Conservation (phyloP, 2,888 invertebrate species). For the Drosophila algonquin region DNA sequence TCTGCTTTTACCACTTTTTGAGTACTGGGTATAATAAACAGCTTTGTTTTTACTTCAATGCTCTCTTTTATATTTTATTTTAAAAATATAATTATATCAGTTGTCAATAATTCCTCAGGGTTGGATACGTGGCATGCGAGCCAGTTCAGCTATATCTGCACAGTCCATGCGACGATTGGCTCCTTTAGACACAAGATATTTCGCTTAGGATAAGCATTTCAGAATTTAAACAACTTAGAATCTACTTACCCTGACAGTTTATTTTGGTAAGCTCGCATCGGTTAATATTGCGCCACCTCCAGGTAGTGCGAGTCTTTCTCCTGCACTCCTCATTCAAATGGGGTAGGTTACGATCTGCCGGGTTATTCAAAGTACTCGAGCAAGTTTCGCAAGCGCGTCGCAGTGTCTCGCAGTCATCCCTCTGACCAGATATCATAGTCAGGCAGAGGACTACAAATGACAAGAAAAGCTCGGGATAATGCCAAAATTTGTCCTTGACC, state of each 20-base stretch:
- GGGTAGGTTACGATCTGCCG: constrained; percentile 2
- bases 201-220: neutral
- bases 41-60: neutral
- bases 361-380: constrained; percentile 2
- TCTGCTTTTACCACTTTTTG: neutral
- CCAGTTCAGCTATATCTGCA: constrained; percentile 17
- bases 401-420: constrained; percentile 19
- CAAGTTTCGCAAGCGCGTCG: constrained; percentile 20
- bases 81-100: neutral
- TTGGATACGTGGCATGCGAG: constrained; percentile 23
- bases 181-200: constrained; percentile 6
- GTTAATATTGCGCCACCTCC: constrained; percentile 27
- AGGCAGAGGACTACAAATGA: constrained; percentile 6
- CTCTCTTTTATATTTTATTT: neutral
- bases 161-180: constrained; percentile 18
- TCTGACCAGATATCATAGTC: constrained; percentile 14
- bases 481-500: neutral
- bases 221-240: neutral
- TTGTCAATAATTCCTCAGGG: neutral
- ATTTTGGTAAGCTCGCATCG: constrained; percentile 33
- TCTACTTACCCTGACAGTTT: constrained; percentile 28
- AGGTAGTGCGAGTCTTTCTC: constrained; percentile 5
- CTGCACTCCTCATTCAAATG: constrained; percentile 25
- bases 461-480: neutral
- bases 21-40: neutral